Evolutionary conservation across 2,797 vertebrate species (phyloP).

Genomic region (Heteromormyrus szaboi): DNA sequence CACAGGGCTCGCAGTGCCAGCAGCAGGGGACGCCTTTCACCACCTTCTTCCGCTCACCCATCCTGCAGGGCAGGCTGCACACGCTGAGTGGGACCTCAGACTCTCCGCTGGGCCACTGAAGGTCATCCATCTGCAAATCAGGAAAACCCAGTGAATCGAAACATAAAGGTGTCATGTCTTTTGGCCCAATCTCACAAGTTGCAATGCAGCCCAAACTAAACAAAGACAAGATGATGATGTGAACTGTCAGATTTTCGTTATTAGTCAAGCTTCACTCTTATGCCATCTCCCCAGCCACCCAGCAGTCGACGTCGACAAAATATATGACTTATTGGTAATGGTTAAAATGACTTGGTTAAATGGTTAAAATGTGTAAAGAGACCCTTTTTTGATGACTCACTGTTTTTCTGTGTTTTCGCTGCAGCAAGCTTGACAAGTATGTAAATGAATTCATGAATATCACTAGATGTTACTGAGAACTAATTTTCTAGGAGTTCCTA

Average conservation of each 20-base stretch:
- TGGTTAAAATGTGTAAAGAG: background rate
- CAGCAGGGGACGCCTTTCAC: constrained; percentile 95
- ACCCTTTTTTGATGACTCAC: background rate
- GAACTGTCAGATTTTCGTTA: background rate
- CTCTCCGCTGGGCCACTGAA: constrained; percentile 88
- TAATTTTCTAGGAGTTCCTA: background rate
- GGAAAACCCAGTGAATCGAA: background rate
- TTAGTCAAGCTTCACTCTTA: background rate
- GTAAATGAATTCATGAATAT: background rate
- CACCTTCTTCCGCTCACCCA: constrained; percentile 89
- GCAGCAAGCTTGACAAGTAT: background rate
- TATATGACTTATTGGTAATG: background rate
- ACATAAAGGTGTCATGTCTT: background rate
- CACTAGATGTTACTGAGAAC: background rate
- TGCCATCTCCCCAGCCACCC: background rate
- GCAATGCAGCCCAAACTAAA: background rate
- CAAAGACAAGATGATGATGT: background rate
- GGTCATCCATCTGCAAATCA: constrained; percentile 78
- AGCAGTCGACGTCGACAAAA: background rate
- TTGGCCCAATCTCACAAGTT: background rate
- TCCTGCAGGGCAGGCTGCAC: constrained; percentile 87
- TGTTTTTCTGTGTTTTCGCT: background rate
- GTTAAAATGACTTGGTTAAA: background rate
- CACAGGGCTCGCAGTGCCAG: constrained; percentile 94
- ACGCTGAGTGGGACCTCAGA: constrained; percentile 79